Percentiles rank a stretch among this genome's conserved stretches.
phyloP scores from a whole-genome alignment of 2,797 vertebrate species.

The Morus bassanus region DNA sequence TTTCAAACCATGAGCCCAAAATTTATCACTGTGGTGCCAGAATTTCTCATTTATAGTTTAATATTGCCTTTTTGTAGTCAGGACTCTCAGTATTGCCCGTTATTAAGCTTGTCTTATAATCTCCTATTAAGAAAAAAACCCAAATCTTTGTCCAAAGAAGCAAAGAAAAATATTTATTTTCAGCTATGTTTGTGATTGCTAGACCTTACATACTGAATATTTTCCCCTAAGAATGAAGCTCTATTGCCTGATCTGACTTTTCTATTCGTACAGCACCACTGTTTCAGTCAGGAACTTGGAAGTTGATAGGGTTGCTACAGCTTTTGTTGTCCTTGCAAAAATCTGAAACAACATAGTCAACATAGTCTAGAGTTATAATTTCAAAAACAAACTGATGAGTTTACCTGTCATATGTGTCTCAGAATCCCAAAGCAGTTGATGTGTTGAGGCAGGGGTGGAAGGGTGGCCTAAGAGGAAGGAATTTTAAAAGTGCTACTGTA shows the following conservation, averaged over 20 bases:
- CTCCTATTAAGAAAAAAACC: neutral
- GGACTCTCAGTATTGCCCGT: neutral
- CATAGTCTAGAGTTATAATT: neutral
- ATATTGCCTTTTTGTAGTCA: neutral
- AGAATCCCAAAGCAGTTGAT: neutral
- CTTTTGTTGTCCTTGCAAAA: neutral
- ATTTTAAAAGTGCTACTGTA: neutral
- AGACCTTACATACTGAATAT: neutral
- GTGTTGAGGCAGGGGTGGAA: neutral
- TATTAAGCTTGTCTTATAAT: neutral
- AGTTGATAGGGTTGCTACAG: neutral
- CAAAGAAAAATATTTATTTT: neutral
- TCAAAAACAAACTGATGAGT: neutral
- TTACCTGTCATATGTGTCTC: neutral
- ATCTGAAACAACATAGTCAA: neutral
- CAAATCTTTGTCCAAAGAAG: neutral
- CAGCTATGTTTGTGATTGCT: neutral
- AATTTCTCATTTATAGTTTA: neutral
- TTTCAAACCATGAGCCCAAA: neutral
- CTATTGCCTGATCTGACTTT: neutral
- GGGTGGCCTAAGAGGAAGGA: neutral
- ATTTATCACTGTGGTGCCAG: neutral
- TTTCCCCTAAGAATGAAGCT: neutral
- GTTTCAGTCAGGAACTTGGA: neutral
- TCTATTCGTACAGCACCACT: neutral